Percentiles rank a stretch among this genome's conserved stretches.
These are phyloP conservation scores for Micrasema longulum DNA, from an alignment of 1,140 invertebrate species.

Conservation along the genomic window DNA sequence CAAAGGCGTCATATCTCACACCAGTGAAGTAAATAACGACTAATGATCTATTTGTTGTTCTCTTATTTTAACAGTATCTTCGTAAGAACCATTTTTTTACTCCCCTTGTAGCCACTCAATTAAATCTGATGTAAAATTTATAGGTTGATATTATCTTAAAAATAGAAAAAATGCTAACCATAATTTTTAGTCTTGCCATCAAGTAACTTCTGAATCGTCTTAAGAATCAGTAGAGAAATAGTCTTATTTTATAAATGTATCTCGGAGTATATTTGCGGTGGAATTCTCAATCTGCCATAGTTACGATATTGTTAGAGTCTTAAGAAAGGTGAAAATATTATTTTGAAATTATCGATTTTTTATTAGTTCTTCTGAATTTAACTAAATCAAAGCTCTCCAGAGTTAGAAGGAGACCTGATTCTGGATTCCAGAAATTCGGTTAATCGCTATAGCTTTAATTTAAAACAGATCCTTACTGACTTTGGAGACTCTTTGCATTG, in stretches of 20 bases:
- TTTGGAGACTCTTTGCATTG: conserved; percentile 10
- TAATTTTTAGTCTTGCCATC: conserved; percentile 11
- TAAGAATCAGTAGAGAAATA: conserved; percentile 15
- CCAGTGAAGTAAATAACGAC: conserved; percentile 16
- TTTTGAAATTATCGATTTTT: conserved; percentile 2
- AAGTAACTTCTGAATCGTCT: background rate
- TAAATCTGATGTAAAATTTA: background rate
- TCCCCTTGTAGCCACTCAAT: background rate
- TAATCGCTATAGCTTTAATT: conserved; percentile 33
- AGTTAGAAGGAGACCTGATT: conserved; percentile 30
- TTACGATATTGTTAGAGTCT: conserved; percentile 14
- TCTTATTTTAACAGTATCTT: background rate
- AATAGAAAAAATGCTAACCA: background rate
- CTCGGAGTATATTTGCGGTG: conserved; percentile 10
- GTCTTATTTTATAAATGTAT: conserved; percentile 21
- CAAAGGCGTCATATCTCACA: conserved; percentile 29
- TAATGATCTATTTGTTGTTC: conserved; percentile 5
- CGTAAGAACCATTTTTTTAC: background rate
- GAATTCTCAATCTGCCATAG: conserved; percentile 24
- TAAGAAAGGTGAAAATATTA: conserved; percentile 19
- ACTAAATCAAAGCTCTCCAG: conserved; percentile 4
- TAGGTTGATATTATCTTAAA: background rate
- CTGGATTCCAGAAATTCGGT: conserved; percentile 9
- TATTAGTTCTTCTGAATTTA: conserved; percentile 9
- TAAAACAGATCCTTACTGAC: conserved; percentile 18